Evolutionary conservation across 2,888 invertebrate species (phyloP).

Genomic region (Phyllotreta cruciferae): DNA sequence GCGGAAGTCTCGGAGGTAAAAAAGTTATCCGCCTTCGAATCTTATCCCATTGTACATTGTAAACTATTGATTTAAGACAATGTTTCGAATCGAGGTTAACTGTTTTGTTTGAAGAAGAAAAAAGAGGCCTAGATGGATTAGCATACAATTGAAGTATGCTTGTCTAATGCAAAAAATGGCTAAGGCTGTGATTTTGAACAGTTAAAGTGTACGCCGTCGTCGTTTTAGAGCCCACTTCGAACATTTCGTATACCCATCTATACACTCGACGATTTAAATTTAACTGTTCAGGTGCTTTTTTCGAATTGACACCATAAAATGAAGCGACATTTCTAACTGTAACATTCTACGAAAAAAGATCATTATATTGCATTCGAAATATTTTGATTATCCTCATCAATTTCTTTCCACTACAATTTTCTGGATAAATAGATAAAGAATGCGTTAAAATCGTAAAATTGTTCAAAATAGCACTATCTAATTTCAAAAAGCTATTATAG

Average conservation of each 20-base stretch:
- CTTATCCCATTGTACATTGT: constrained; percentile 26
- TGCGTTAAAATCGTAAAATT: too few species aligned
- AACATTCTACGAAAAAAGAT: not conserved
- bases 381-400: too few species aligned
- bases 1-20: constrained; percentile 21
- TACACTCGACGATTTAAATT: constrained; percentile 4
- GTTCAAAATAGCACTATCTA: too few species aligned
- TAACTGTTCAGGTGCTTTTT: constrained; percentile 2
- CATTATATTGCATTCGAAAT: too few species aligned
- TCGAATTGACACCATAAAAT: not conserved
- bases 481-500: too few species aligned
- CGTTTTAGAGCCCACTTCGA: constrained; percentile 22
- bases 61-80: constrained; percentile 31
- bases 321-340: constrained; percentile 9
- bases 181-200: constrained; percentile 28
- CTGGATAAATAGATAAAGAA: too few species aligned
- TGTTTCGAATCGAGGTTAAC: constrained; percentile 33
- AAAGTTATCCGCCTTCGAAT: constrained; percentile 30
- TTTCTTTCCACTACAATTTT: too few species aligned
- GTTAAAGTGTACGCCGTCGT: constrained; percentile 20
- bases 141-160: constrained; percentile 38
- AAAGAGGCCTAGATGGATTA: constrained; percentile 34
- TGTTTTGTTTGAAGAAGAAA: constrained; percentile 32
- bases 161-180: constrained; percentile 34
- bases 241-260: not conserved